Percentiles rank a stretch among this genome's conserved stretches.
phyloP scores from a whole-genome alignment of 30 jellyfish, hydroid and myxozoan species.

The Pseudorhiza aurosa region DNA sequence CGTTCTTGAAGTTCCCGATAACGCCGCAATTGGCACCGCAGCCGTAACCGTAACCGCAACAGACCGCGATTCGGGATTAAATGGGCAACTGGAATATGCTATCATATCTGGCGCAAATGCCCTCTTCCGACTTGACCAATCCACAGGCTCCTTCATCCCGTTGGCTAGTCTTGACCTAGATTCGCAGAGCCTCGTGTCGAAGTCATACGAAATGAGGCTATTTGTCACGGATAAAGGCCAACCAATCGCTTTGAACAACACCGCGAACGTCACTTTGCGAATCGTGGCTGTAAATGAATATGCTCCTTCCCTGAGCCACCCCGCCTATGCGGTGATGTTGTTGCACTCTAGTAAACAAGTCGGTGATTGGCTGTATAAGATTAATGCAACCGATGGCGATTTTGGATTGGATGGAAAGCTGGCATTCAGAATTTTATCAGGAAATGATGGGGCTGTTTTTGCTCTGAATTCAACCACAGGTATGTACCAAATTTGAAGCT shows the following conservation, averaged over 20 bases:
- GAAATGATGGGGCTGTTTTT: conserved; percentile 69
- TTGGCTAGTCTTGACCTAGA: conserved; percentile 48
- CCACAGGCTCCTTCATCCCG: conserved; percentile 53
- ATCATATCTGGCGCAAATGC: conserved; percentile 26
- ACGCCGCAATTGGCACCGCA: conserved; percentile 52
- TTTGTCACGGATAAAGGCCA: conserved; percentile 80
- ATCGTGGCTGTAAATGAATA: conserved; percentile 59
- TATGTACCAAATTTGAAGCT: no score
- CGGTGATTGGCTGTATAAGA: conserved; percentile 35
- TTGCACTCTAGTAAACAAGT: conserved; percentile 23
- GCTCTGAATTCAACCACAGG: conserved; percentile 59
- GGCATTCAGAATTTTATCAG: conserved; percentile 43
- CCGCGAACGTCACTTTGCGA: conserved; percentile 58
- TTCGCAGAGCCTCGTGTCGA: conserved; percentile 47
- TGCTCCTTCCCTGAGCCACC: conserved; percentile 77
- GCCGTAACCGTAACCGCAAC: conserved; percentile 70
- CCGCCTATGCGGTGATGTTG: conserved; percentile 29
- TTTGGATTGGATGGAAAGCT: conserved; percentile 81
- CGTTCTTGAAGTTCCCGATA: conserved; percentile 57
- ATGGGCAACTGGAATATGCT: conserved; percentile 57
- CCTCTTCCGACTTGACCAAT: conserved; percentile 40
- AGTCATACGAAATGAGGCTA: conserved; percentile 30
- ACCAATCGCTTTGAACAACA: conserved; percentile 56
- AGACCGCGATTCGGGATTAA: conserved; percentile 73
- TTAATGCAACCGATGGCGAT: conserved; percentile 94